Base-by-base conservation (phyloP, 2,888 invertebrate genomes). In the Abscondita cerata region DNA sequence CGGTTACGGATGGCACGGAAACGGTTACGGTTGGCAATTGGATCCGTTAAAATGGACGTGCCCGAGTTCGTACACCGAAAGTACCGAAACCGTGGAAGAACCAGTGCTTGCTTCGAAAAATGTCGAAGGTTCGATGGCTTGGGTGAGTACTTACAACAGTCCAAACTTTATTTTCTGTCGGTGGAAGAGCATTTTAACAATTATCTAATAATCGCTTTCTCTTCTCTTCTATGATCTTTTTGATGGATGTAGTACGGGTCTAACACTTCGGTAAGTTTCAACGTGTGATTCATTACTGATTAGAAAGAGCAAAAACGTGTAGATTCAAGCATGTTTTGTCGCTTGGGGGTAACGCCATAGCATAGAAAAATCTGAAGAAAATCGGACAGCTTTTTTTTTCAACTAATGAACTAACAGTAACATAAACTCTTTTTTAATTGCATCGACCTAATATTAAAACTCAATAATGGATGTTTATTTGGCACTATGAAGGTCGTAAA, bases 1-100 rank as follows among this genome's bases (percentile, higher is more conserved):
- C 59, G 80, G 80, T 16, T 81, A 81, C 62, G 81, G 81, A 5
- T 81, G 81, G 81, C 78, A 78, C 59, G 81, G 81, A 13, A 78
- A 80, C 65, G 81, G 81, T 2, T 80, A 78, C 55, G 81, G 81
- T 18, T 81, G 80, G 80, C 80, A 80, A 67, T 64, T 78, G 4
- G 80, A 81, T 67, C 78, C 79, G 4, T 73, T 75, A 25, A 66
- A 74, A 50, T 80, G 80, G 80, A 73, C 75, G 4, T 73, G 72
- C 2, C 70, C 76, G 0, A 72, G 75, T 6, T 47, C 73, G 11
- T 72, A 73, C 59, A 47, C 67, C 12, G 66, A 63, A 18, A 65
- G 63, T 15, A 54, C 33, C 4, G 67, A 65, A n/a, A 68, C 62
- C 0, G 69, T 69, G 16, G 76, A 79, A 61, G 81, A 81, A 63